Percentiles rank a stretch among this genome's conserved stretches.
phyloP scores from a whole-genome alignment of 2,888 invertebrate genomes.

The Belgica antarctica region DNA sequence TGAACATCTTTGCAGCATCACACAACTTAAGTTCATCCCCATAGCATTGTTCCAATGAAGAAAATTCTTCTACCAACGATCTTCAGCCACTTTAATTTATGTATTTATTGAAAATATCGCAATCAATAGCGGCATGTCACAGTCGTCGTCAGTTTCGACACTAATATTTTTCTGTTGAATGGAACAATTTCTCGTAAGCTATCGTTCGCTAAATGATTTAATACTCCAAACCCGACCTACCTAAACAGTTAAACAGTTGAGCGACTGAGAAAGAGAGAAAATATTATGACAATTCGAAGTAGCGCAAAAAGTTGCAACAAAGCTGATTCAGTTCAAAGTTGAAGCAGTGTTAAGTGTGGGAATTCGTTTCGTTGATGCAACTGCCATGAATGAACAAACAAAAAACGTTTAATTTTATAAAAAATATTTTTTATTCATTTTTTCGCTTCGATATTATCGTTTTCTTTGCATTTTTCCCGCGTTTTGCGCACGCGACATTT shows the following conservation, averaged over 20 bases:
- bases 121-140: background rate
- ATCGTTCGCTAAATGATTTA: background rate
- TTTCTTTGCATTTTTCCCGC: background rate
- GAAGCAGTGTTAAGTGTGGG: background rate
- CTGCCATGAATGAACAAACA: background rate
- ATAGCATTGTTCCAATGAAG: too few species aligned
- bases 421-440: background rate
- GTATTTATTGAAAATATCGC: background rate
- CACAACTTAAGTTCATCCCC: too few species aligned
- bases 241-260: slow-evolving; percentile 5
- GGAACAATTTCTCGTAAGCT: background rate
- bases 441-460: slow-evolving; percentile 2
- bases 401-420: background rate
- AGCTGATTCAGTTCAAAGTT: background rate
- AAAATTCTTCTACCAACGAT: too few species aligned
- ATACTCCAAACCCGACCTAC: background rate
- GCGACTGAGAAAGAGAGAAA: background rate
- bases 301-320: background rate
- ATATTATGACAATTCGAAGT: background rate
- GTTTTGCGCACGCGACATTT: background rate
- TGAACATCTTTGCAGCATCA: too few species aligned
- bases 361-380: too few species aligned
- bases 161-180: background rate
- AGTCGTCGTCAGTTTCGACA: background rate
- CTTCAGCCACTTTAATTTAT: too few species aligned